These are phyloP conservation scores for Taurulus bubalis DNA, from an alignment of 2,113 vertebrate species.

Conservation along the genomic window DNA sequence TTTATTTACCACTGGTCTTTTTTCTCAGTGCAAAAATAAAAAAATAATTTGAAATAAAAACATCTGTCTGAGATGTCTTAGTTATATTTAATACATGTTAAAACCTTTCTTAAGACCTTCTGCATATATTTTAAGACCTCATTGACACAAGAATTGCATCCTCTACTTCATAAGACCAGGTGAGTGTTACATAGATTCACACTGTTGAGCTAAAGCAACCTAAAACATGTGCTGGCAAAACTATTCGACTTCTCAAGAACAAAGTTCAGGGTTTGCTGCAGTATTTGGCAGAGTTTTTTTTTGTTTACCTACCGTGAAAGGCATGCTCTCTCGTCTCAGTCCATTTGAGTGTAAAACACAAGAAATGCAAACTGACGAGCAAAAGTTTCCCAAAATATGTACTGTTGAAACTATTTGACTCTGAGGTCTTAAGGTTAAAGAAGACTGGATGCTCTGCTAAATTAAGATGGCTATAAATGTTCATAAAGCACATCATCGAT, in stretches of 20 bases:
- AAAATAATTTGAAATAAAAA: constrained; percentile 65
- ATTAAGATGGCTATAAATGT: not conserved
- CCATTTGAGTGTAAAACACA: not conserved
- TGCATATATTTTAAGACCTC: not conserved
- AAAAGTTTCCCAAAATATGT: not conserved
- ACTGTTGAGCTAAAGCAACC: not conserved
- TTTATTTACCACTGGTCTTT: constrained; percentile 33
- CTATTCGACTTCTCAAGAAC: not conserved
- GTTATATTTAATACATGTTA: not conserved
- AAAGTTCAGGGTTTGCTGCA: not conserved
- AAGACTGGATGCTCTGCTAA: not conserved
- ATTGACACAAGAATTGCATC: not conserved
- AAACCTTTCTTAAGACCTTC: not conserved
- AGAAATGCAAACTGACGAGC: not conserved
- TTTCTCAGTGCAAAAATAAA: constrained; percentile 46
- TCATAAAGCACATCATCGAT: not conserved
- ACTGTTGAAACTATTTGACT: not conserved
- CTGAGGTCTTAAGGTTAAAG: not conserved
- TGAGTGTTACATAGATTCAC: not conserved
- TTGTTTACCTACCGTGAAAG: not conserved
- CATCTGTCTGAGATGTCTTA: constrained; percentile 27
- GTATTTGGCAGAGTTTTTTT: not conserved
- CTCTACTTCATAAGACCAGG: not conserved
- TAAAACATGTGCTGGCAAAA: not conserved
- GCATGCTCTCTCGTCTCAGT: not conserved